Percentiles rank a stretch among this genome's conserved stretches.
These are phyloP conservation scores for Notechis scutatus DNA, from an alignment of 2,113 vertebrate genomes.

Conservation along the genomic window DNA sequence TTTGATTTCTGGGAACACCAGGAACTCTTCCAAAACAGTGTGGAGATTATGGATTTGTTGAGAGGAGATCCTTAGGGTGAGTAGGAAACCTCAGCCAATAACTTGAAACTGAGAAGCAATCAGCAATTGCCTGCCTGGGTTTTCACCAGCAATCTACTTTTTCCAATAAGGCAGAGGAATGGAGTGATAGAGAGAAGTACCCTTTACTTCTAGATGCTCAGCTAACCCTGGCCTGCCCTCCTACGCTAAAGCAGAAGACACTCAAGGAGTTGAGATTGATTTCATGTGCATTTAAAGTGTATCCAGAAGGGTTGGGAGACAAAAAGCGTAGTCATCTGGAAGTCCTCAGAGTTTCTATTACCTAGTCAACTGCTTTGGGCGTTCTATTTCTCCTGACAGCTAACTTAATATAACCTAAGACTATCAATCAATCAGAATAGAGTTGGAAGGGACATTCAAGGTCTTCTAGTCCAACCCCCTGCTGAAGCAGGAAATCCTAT, in stretches of 20 bases:
- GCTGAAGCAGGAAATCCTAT: too few species aligned
- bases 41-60: background rate
- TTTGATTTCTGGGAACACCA: background rate
- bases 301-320: background rate
- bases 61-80: background rate
- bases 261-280: background rate
- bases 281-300: background rate
- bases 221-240: background rate
- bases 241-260: background rate
- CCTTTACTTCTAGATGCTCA: background rate
- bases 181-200: background rate
- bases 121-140: background rate
- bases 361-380: background rate
- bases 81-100: background rate
- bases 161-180: background rate
- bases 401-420: background rate
- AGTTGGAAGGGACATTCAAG: too few species aligned
- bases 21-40: background rate
- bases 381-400: background rate
- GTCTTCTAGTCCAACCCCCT: too few species aligned
- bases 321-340: background rate
- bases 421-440: background rate
- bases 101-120: background rate
- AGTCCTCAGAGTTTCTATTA: background rate
- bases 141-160: background rate